Conservation (phyloP, 2,888 invertebrate species). For the Cyclophora albipunctata region DNA sequence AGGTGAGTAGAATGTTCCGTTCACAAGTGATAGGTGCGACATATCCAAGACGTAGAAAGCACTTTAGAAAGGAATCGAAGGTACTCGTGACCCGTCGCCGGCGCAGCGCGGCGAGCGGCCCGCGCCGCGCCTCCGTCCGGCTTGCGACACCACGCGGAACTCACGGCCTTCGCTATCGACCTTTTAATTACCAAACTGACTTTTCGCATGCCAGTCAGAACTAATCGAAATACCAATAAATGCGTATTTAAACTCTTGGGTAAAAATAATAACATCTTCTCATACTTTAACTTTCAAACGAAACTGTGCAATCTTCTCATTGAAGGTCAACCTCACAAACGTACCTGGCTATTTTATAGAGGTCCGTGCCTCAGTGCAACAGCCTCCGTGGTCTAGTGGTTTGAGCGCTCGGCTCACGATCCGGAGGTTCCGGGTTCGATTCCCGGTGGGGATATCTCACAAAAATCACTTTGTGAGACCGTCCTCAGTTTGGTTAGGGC, state of each 20-base stretch:
- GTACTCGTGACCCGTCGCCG: slow-evolving; percentile 64
- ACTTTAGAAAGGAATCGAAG: slow-evolving; percentile 74
- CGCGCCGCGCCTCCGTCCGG: slow-evolving; percentile 30
- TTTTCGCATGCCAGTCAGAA: slow-evolving; percentile 42
- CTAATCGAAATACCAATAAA: slow-evolving; percentile 4
- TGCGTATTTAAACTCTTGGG: slow-evolving; percentile 3
- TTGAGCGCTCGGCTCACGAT: too few relatives aligned
- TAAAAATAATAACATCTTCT: not conserved
- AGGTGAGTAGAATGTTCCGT: slow-evolving; percentile 37
- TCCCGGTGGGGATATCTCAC: too few relatives aligned
- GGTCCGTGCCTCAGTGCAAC: too few relatives aligned
- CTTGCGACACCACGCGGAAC: slow-evolving; percentile 64
- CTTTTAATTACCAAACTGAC: slow-evolving; percentile 60
- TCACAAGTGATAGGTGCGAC: slow-evolving; percentile 29
- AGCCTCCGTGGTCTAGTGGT: too few relatives aligned
- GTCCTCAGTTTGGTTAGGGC: too few relatives aligned
- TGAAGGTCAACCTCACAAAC: too few relatives aligned
- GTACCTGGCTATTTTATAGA: too few relatives aligned
- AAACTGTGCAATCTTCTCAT: too few relatives aligned
- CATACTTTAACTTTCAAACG: too few relatives aligned
- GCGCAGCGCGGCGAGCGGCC: slow-evolving; percentile 55
- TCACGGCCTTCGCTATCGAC: slow-evolving; percentile 66
- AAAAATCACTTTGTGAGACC: too few relatives aligned
- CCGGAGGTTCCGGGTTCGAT: too few relatives aligned
- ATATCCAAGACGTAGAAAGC: slow-evolving; percentile 57